A percentile compares a stretch with the other conserved stretches of the same genome.
These are phyloP conservation scores for Vesta saturnalis DNA, from an alignment of 2,888 invertebrate genomes.

Conservation along the genomic window DNA sequence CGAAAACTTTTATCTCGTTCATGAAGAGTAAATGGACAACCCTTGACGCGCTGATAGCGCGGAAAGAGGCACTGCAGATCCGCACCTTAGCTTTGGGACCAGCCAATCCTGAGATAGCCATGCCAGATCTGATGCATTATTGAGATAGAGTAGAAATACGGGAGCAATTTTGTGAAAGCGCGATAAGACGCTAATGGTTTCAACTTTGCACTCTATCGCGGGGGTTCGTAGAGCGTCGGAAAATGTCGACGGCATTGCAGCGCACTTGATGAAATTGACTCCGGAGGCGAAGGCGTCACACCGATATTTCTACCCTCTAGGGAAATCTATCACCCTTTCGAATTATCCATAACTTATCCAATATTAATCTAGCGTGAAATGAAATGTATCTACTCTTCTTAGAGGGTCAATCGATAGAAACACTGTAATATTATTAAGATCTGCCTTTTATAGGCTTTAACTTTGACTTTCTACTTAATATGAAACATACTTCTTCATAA, in stretches of 20 bases:
- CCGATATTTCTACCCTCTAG: conserved; percentile 51
- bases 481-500: background rate
- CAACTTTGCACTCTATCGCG: conserved; percentile 69
- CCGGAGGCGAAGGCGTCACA: conserved; percentile 44
- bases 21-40: conserved; percentile 38
- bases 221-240: conserved; percentile 42
- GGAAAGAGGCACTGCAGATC: conserved; percentile 48
- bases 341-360: conserved; percentile 64
- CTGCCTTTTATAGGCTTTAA: background rate
- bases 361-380: conserved; percentile 65
- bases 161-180: conserved; percentile 62
- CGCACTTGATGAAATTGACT: conserved; percentile 50
- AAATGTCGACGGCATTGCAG: conserved; percentile 43
- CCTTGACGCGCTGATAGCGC: conserved; percentile 48
- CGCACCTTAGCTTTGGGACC: conserved; percentile 42
- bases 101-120: conserved; percentile 44
- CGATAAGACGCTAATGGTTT: conserved; percentile 69
- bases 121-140: conserved; percentile 53
- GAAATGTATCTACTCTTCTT: conserved; percentile 57
- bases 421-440: background rate
- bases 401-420: conserved; percentile 53
- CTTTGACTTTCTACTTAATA: background rate
- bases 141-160: conserved; percentile 63
- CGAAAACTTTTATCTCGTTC: conserved; percentile 36
- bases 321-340: conserved; percentile 64